phyloP scores from a whole-genome alignment of 2,888 invertebrate species.

The Colletes collaris region DNA sequence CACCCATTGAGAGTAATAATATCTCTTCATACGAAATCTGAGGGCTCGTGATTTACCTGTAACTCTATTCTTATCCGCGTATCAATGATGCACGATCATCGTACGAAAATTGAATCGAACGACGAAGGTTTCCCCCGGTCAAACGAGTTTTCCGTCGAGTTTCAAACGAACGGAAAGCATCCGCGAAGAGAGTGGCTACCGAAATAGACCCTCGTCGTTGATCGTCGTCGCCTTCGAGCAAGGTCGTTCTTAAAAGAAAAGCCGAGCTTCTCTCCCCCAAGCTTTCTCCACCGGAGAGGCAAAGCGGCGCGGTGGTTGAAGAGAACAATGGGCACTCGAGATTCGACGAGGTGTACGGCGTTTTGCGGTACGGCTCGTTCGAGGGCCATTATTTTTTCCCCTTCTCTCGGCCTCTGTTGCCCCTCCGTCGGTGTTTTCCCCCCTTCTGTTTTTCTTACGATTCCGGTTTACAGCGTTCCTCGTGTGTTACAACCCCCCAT shows the following conservation, averaged over 20 bases:
- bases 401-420: slow-evolving; percentile 1
- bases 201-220: slow-evolving; percentile 32
- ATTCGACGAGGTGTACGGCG: slow-evolving; percentile 63
- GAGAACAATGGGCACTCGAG: slow-evolving; percentile 67
- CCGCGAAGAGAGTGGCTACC: slow-evolving; percentile 6
- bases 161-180: slow-evolving; percentile 5
- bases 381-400: slow-evolving; percentile 60
- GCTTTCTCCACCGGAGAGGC: slow-evolving; percentile 45
- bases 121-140: too few species aligned
- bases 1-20: too few species aligned
- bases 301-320: slow-evolving; percentile 61
- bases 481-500: neutral
- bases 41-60: too few species aligned
- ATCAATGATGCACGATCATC: too few species aligned
- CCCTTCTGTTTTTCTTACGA: slow-evolving; percentile 16
- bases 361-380: slow-evolving; percentile 60
- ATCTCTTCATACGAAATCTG: too few species aligned
- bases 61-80: too few species aligned
- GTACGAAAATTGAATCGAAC: too few species aligned
- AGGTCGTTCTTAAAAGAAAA: slow-evolving; percentile 49
- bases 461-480: neutral
- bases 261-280: slow-evolving; percentile 23
- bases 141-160: neutral
- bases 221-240: slow-evolving; percentile 47
- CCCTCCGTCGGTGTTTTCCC: neutral